Conservation (phyloP, 2,113 vertebrate genomes). For the Podarcis cretensis region DNA sequence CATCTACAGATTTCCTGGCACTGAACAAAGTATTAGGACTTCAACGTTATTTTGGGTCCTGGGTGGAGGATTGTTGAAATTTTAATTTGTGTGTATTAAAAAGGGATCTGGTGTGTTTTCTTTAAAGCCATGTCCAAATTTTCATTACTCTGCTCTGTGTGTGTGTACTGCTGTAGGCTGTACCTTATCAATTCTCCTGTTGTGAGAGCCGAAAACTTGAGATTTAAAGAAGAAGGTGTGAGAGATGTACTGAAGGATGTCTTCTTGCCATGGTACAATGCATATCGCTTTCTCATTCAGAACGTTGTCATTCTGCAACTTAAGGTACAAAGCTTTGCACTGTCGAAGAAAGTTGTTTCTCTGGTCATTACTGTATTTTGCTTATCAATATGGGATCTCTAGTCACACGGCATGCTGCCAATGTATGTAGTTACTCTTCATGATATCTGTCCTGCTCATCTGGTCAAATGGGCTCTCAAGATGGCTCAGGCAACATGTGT, state of each 20-base stretch:
- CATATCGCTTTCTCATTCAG: slow-evolving; percentile 96
- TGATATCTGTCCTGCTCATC: background rate
- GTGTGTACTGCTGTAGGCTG: slow-evolving; percentile 75
- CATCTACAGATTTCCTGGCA: background rate
- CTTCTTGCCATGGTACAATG: slow-evolving; percentile 98
- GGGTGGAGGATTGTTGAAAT: background rate
- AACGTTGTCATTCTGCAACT: slow-evolving; percentile 87
- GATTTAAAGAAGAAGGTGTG: slow-evolving; percentile 97
- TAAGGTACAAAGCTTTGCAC: slow-evolving; percentile 76
- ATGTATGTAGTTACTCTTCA: background rate
- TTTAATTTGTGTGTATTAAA: background rate
- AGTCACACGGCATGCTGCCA: background rate
- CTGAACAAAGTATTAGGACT: background rate
- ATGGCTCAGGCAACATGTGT: background rate
- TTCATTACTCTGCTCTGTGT: background rate
- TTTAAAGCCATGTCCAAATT: background rate
- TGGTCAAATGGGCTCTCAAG: background rate
- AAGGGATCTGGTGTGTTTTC: background rate
- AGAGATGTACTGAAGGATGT: slow-evolving; percentile 96
- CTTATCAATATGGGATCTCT: background rate
- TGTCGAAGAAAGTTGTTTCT: background rate
- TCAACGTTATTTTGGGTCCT: background rate
- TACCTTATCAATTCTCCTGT: slow-evolving; percentile 98
- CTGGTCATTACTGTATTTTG: background rate
- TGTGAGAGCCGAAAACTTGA: slow-evolving; percentile 94